phyloP scores from a whole-genome alignment of 2,888 invertebrate genomes.

The Brachypalpus laphriformis region DNA sequence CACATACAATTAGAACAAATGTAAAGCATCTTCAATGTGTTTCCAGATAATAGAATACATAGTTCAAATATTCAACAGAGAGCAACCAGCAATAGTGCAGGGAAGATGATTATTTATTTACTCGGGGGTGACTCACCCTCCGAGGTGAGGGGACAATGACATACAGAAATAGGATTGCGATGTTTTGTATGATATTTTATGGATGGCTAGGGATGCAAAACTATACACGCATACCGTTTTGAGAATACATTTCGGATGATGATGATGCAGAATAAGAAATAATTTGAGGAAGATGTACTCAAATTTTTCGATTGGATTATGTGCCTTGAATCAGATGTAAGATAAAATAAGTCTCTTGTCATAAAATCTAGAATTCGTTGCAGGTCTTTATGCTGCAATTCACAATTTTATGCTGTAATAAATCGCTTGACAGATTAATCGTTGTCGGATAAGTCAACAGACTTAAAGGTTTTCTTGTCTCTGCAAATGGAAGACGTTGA shows the following conservation, averaged over 20 bases:
- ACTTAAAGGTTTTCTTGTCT: background rate
- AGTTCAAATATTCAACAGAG: slow-evolving; percentile 2
- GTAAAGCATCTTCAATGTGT: background rate
- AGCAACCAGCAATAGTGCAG: background rate
- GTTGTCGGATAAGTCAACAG: background rate
- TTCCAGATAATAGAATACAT: background rate
- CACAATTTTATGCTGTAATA: slow-evolving; percentile 5
- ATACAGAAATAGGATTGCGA: background rate
- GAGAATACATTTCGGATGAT: background rate
- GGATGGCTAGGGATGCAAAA: background rate
- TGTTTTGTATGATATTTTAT: background rate
- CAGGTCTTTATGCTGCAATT: background rate
- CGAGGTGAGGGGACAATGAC: slow-evolving; percentile 15
- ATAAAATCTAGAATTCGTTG: background rate
- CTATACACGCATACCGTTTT: background rate
- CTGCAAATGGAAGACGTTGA: background rate
- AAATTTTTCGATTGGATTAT: background rate
- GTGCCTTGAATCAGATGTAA: slow-evolving; percentile 3
- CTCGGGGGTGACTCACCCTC: background rate
- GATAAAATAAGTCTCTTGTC: slow-evolving; percentile 2
- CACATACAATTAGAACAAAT: slow-evolving; percentile 8
- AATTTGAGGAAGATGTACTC: background rate
- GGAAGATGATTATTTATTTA: background rate
- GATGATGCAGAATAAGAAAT: slow-evolving; percentile 4
- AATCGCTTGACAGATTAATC: slow-evolving; percentile 13